Conservation (phyloP, 2,888 invertebrate species). For the Mystacides longicornis region DNA sequence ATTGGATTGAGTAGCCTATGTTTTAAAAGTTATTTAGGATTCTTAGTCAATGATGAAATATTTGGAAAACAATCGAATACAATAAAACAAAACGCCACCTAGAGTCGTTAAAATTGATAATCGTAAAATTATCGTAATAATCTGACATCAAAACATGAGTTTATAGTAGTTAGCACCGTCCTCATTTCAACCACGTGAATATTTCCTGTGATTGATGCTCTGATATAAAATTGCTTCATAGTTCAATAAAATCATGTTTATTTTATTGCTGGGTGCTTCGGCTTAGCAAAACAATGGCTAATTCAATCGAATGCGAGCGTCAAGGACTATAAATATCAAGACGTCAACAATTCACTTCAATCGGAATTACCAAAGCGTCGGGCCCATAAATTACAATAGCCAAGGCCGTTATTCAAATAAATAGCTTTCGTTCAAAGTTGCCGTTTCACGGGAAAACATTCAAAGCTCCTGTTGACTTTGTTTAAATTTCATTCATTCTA, state of each 20-base stretch:
- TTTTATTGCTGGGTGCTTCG: background rate
- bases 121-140: too few relatives aligned
- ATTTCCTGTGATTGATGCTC: background rate
- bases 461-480: too few relatives aligned
- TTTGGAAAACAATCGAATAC: too few relatives aligned
- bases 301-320: conserved; percentile 8
- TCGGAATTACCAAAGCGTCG: conserved; percentile 19
- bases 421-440: conserved; percentile 11
- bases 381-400: conserved; percentile 14
- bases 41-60: too few relatives aligned
- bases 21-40: too few relatives aligned
- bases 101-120: too few relatives aligned
- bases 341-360: conserved; percentile 12
- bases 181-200: too few relatives aligned
- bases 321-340: conserved; percentile 15
- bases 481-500: too few relatives aligned
- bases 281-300: conserved; percentile 3
- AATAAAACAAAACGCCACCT: too few relatives aligned
- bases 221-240: background rate
- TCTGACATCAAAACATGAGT: too few relatives aligned
- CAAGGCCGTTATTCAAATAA: conserved; percentile 14
- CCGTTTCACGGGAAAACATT: conserved; percentile 16
- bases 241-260: background rate
- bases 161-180: too few relatives aligned
- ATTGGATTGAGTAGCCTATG: too few relatives aligned